Evolutionary conservation across 2,888 invertebrate genomes (phyloP), one percentile per base, ranked within the genome.

Genomic region (Bibio marci): DNA sequence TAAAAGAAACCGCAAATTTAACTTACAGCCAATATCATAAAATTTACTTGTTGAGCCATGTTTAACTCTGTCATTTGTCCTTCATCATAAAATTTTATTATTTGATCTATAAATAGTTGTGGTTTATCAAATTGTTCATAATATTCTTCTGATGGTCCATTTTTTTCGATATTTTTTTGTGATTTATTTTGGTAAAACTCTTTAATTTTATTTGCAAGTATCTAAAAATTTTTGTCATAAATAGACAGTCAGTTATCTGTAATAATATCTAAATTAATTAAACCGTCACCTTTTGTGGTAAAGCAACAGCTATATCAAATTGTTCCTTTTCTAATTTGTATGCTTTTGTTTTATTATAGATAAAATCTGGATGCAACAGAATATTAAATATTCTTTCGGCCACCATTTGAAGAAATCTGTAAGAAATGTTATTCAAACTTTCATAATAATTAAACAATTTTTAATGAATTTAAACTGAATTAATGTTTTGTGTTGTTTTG

Each of bases 41-140:
- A 33, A 17, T 27, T n/a, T 4, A 39, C 28, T 28, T 39, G 34
- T n/a, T 39, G 33, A 8, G 4, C 4, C 32, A 39, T 12, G 7
- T 18, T 26, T 4, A 11, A 14, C 6, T 34, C 39, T 15, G 12
- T 32, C 7, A 34, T 18, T 14, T 15, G 33, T 22, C 39, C 38
- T 14, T n/a, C 10, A 4, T 25, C 22, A 14, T 25, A 7, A n/a
- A 33, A 27, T 33, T 34, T 33, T 10, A 41, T 35, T 14, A 41
- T 17, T 35, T 41, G 33, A 37, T 41, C 35, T 13, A 41, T 30
- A 13, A 41, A 31, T 17, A 41, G 17, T 26, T 41, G 41, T 27
- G 41, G 41, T 30, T 28, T 22, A 26, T 30, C 30, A 18, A 30
- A 41, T 6, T 26, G 6, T n/a, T 30, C 26, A 27, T 33, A 17